Evolutionary conservation across 2,797 vertebrate species (phyloP).

Genomic region (Malacoraja senta): DNA sequence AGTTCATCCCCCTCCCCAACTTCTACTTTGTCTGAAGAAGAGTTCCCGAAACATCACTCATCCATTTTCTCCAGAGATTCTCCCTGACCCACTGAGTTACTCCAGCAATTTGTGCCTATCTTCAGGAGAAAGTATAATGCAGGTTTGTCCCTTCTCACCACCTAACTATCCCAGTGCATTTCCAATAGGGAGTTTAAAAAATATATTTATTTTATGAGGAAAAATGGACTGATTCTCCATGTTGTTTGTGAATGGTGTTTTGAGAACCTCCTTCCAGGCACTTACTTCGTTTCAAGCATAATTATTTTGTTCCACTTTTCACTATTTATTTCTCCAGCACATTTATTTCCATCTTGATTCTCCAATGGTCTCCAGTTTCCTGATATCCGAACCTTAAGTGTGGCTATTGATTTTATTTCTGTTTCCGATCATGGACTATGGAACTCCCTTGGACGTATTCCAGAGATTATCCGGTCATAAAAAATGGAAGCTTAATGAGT

Average conservation of each 20-base stretch:
- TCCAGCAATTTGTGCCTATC: no score
- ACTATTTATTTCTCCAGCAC: neutral
- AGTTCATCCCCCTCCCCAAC: no score
- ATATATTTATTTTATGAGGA: neutral
- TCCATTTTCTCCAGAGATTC: no score
- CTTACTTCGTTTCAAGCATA: neutral
- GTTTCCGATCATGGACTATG: neutral
- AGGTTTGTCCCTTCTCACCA: neutral
- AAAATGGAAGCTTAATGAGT: constrained; percentile 30
- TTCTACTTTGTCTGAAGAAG: no score
- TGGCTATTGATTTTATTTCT: neutral
- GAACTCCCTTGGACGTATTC: constrained; percentile 20
- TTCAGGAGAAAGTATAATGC: neutral
- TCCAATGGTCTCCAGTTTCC: constrained; percentile 13
- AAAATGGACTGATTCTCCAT: neutral
- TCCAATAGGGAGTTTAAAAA: neutral
- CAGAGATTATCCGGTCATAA: constrained; percentile 19
- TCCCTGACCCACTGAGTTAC: no score
- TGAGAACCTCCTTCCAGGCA: neutral
- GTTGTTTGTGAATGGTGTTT: neutral
- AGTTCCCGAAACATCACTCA: no score
- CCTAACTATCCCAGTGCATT: neutral
- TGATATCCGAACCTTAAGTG: neutral
- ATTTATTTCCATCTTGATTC: constrained; percentile 23
- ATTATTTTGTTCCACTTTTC: constrained; percentile 8